Conservation (phyloP, 2,113 vertebrate genomes). For the Cololabis saira region DNA sequence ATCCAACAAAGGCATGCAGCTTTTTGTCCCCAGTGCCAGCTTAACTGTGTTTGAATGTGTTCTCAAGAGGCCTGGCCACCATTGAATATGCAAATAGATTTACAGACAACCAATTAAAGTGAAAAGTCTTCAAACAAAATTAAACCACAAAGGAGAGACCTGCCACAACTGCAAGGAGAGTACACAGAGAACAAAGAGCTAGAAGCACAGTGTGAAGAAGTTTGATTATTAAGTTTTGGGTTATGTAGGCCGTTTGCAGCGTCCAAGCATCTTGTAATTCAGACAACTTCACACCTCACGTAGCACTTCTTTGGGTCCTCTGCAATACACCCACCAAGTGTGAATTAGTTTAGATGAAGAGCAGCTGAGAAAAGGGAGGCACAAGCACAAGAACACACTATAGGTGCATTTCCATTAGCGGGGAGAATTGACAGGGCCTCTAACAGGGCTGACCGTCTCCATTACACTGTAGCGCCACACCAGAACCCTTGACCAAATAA, state of each 20-base stretch:
- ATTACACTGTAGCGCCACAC: no score
- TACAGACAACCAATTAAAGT: conserved; percentile 63
- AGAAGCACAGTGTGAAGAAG: background rate
- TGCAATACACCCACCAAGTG: background rate
- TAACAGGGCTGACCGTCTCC: no score
- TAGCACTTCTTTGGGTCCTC: background rate
- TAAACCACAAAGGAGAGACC: conserved; percentile 22
- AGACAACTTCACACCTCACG: background rate
- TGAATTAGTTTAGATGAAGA: background rate
- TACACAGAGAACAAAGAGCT: conserved; percentile 7
- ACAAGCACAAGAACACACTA: background rate
- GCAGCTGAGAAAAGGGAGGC: background rate
- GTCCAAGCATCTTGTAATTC: background rate
- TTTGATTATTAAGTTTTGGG: conserved; percentile 4
- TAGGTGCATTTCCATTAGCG: no score
- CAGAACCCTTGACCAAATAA: no score
- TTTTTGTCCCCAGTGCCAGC: conserved; percentile 40
- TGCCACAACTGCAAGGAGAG: conserved; percentile 16
- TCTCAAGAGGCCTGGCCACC: conserved; percentile 58
- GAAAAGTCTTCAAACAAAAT: conserved; percentile 49
- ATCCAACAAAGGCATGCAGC: conserved; percentile 32
- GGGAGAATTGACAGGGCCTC: no score
- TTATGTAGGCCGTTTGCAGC: background rate
- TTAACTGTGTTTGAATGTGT: conserved; percentile 60
- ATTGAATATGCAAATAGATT: conserved; percentile 65